Base-by-base conservation (phyloP, 1,140 invertebrate species). In the Drosophila orena region DNA sequence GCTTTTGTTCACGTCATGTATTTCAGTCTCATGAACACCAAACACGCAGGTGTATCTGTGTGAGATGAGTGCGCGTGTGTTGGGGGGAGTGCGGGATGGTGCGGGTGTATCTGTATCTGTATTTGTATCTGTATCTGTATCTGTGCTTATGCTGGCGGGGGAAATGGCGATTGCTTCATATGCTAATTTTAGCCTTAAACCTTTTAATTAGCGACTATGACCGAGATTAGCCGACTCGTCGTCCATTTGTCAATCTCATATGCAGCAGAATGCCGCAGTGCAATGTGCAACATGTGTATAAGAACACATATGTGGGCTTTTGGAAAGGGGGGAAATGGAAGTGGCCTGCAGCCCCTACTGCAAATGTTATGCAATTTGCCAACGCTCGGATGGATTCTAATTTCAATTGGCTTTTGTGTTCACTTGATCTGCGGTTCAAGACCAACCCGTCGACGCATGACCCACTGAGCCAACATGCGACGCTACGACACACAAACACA, bases 111-210 rank as follows among this genome's bases (percentile, higher is more conserved):
- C 27, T 30, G 30, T 8, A 30, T 30, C 27, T 30, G n/a, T n/a
- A n/a, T n/a, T n/a, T n/a, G n/a, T n/a, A 30, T 30, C 27, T 30
- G 30, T 30, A 30, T 30, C 30, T 30, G 44, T 57, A 35, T 24
- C 27, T 49, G 53, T 35, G 12, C 11, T 52, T 59, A 44, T 73
- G 59, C 42, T 52, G 53, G 34, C 49, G 55, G 76, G 74, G 17
- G 64, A 34, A 54, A 53, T 69, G 37, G 20, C n/a, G 24, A 70
- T 69, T 70, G 66, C 64, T 69, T 49, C 64, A 70, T 89, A 89
- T 89, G 84, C 84, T 80, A 89, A 89, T 89, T 89, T 89, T 77
- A 80, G 73, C 84, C 84, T 80, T 89, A 89, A 89, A 84, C 84
- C 79, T 89, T 89, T 89, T 89, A 89, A 89, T 89, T 89, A 89